Conservation (phyloP, 2,888 invertebrate species). For the Dichetophora obliterata region DNA sequence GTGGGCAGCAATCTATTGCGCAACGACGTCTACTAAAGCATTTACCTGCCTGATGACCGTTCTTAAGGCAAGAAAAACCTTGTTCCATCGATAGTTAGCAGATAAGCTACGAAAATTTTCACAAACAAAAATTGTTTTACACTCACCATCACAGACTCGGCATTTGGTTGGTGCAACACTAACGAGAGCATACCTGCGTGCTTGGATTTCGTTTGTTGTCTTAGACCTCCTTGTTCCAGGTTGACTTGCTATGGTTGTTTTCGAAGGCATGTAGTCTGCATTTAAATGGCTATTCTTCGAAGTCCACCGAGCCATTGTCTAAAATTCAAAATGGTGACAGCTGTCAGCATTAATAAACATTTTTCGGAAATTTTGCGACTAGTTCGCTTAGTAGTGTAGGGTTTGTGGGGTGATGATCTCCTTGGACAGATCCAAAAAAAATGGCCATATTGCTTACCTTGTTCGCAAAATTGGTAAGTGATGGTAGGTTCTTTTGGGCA, state of each 20-base stretch:
- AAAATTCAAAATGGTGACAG: conserved; percentile 19
- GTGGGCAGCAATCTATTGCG: background rate
- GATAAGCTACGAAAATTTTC: conserved; percentile 17
- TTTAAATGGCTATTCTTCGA: conserved; percentile 6
- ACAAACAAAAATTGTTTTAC: background rate
- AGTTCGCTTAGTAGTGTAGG: too few relatives aligned
- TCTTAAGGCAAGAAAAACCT: background rate
- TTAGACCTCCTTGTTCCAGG: too few relatives aligned
- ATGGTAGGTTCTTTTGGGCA: too few relatives aligned
- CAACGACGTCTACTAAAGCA: background rate
- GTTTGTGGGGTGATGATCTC: too few relatives aligned
- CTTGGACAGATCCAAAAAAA: conserved; percentile 7
- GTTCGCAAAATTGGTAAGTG: conserved; percentile 11
- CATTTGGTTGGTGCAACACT: background rate
- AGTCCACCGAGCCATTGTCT: conserved; percentile 12
- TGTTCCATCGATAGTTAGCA: conserved; percentile 32
- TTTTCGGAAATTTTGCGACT: too few relatives aligned
- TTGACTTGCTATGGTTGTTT: too few relatives aligned
- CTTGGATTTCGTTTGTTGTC: background rate
- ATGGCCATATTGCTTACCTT: conserved; percentile 32
- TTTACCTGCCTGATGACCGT: too few relatives aligned
- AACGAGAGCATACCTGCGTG: background rate
- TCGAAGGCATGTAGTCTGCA: background rate
- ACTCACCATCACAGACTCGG: background rate
- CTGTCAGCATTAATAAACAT: background rate